Conservation (phyloP, 2,888 invertebrate species). For the Sarcophaga subvicina region DNA sequence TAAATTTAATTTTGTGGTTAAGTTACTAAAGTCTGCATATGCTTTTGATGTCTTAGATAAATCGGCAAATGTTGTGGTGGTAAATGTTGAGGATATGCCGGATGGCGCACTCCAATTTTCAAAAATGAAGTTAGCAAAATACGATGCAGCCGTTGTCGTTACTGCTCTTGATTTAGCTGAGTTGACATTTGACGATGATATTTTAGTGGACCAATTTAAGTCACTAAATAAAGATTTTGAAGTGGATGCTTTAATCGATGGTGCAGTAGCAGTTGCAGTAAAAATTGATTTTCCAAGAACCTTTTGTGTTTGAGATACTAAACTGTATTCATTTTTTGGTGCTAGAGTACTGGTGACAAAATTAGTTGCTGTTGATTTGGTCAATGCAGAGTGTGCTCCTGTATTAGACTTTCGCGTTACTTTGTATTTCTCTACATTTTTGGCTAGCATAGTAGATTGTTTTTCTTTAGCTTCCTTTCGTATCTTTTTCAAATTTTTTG, state of each 20-base stretch:
- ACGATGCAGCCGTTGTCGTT: constrained; percentile 35
- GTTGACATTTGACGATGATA: constrained; percentile 51
- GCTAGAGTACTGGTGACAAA: constrained; percentile 72
- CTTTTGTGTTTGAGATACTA: constrained; percentile 65
- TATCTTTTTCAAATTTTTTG: no score
- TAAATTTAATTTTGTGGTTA: constrained; percentile 55
- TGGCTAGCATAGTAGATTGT: constrained; percentile 11
- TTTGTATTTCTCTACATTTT: constrained; percentile 63
- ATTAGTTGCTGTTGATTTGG: constrained; percentile 71
- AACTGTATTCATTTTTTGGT: constrained; percentile 80
- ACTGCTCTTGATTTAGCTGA: constrained; percentile 44
- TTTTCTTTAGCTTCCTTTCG: no score
- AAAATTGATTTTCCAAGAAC: constrained; percentile 51
- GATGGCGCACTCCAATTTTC: constrained; percentile 58
- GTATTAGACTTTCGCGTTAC: constrained; percentile 32
- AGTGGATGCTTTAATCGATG: constrained; percentile 35
- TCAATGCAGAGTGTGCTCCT: constrained; percentile 39
- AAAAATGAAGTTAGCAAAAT: constrained; percentile 70
- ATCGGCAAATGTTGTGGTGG: constrained; percentile 64
- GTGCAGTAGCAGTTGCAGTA: constrained; percentile 51
- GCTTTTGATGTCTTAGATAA: constrained; percentile 47
- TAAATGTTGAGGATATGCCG: constrained; percentile 41
- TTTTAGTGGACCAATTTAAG: constrained; percentile 71
- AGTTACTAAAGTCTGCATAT: constrained; percentile 64
- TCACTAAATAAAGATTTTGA: constrained; percentile 72